A percentile compares a stretch with the other conserved stretches of the same genome.
These are phyloP conservation scores for Leptoteleia sp. DNA, from an alignment of 1,140 invertebrate species.

Conservation along the genomic window DNA sequence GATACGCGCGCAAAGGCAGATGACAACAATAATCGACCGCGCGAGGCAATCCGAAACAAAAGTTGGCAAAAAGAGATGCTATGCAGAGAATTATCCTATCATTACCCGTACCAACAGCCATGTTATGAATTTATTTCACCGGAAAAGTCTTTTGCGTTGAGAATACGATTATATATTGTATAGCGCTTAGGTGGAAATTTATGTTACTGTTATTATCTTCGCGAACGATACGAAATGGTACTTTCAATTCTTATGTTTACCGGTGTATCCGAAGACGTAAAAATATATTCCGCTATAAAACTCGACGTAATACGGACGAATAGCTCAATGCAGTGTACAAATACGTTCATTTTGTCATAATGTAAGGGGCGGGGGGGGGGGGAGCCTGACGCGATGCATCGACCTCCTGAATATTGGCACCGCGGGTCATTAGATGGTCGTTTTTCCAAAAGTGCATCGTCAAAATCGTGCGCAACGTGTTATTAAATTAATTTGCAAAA, in stretches of 20 bases:
- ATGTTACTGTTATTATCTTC: slow-evolving; percentile 65
- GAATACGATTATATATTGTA: slow-evolving; percentile 65
- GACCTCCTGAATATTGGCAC: slow-evolving; percentile 14
- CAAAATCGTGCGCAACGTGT: no score
- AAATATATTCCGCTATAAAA: slow-evolving; percentile 65
- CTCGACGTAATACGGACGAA: slow-evolving; percentile 57
- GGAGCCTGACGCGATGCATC: background rate
- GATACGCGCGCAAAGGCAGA: slow-evolving; percentile 4
- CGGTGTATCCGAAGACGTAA: slow-evolving; percentile 59
- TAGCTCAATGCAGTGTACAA: slow-evolving; percentile 56
- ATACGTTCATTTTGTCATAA: slow-evolving; percentile 46
- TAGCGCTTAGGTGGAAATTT: slow-evolving; percentile 62
- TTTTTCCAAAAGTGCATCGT: slow-evolving; percentile 35
- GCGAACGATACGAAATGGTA: slow-evolving; percentile 62
- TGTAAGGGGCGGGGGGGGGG: slow-evolving; percentile 1
- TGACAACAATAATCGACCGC: slow-evolving; percentile 36
- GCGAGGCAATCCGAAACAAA: slow-evolving; percentile 36
- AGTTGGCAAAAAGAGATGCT: slow-evolving; percentile 52
- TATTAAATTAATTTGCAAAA: no score
- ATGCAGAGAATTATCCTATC: slow-evolving; percentile 59
- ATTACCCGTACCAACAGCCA: slow-evolving; percentile 51
- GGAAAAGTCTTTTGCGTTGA: slow-evolving; percentile 61
- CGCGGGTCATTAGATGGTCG: slow-evolving; percentile 16
- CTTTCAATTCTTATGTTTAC: slow-evolving; percentile 64
- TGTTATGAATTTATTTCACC: slow-evolving; percentile 66